These are phyloP conservation scores for Cyanoderma ruficeps DNA, from an alignment of 2,113 vertebrate genomes.

Conservation along the genomic window DNA sequence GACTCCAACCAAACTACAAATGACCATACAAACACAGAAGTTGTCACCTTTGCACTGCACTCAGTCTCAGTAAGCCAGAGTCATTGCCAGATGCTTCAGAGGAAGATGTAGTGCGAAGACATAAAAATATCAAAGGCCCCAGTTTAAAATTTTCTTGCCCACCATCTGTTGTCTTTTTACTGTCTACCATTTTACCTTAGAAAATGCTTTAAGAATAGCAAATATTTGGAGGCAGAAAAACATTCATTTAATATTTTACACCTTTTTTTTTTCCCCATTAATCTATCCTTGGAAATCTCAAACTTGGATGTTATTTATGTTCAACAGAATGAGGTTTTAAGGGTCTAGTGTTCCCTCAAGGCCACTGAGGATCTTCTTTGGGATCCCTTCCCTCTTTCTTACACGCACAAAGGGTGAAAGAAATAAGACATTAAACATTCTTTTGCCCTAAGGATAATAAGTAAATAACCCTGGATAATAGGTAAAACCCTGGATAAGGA, in stretches of 20 bases:
- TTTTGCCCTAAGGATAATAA: background rate
- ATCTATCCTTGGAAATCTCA: background rate
- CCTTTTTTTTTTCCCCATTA: rapidly evolving
- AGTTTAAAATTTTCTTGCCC: background rate
- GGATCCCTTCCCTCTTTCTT: background rate
- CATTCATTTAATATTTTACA: background rate
- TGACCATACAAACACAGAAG: rapidly evolving
- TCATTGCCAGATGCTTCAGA: background rate
- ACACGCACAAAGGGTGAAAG: background rate
- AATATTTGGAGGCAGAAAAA: background rate
- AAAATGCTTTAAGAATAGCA: background rate
- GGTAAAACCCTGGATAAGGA: background rate
- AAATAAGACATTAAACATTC: background rate
- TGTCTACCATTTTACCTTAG: background rate
- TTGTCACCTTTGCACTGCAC: background rate
- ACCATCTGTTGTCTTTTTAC: background rate
- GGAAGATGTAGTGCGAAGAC: background rate
- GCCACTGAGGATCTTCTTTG: background rate
- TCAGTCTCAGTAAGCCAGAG: background rate
- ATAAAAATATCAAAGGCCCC: background rate
- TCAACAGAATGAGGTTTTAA: background rate
- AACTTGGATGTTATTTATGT: background rate
- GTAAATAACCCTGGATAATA: background rate
- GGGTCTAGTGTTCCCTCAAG: background rate
- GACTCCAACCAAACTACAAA: background rate